Base-by-base conservation (phyloP, 1,140 invertebrate species). In the Vanessa tameamea region DNA sequence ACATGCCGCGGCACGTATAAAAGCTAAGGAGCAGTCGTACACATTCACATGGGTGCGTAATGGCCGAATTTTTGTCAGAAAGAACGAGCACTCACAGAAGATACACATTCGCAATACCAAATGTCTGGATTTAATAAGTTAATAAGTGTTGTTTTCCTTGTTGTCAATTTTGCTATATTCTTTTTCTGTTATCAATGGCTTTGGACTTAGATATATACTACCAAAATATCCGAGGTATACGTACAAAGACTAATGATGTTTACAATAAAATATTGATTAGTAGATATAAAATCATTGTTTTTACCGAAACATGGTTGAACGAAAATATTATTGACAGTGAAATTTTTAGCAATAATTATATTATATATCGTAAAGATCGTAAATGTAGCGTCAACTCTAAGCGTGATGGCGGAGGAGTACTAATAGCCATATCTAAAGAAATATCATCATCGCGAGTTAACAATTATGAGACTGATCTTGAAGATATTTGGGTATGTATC, bases 401-500 rank as follows among this genome's bases (percentile, higher is more conserved):
- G n/a, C 48, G 37, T 47, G 47, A 69, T 66, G 74, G 69, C 12
- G 74, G 69, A 20, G 73, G 67, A n/a, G 65, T 73, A 2, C 26
- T 73, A 1, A 64, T 73, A 13, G 72, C 72, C 11, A n/a, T 73
- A 14, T 47, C 57, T 26, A 20, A 47, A 43, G 11, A 50, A 9
- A 64, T 64, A 16, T 16, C 43, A 14, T 72, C 47, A 47, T 51
- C 14, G 12, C 51, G 48, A 64, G 23, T 71, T 14, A 12, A 64
- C 8, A 69, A 64, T 37, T 77, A 64, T 47, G 76, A 77, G 15
- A 75, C 16, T 47, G 51, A 65, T 53, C 31, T 26, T 9, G 76
- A 77, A 26, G 55, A 77, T 71, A 47, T 77, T 16, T 77, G 72
- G 76, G n/a, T 73, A 7, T 59, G 53, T 51, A 55, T 77, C 9